Evolutionary conservation across 2,888 invertebrate species (phyloP), one percentile per base, ranked within the genome.

Genomic region (Drosophila nigritarsus): DNA sequence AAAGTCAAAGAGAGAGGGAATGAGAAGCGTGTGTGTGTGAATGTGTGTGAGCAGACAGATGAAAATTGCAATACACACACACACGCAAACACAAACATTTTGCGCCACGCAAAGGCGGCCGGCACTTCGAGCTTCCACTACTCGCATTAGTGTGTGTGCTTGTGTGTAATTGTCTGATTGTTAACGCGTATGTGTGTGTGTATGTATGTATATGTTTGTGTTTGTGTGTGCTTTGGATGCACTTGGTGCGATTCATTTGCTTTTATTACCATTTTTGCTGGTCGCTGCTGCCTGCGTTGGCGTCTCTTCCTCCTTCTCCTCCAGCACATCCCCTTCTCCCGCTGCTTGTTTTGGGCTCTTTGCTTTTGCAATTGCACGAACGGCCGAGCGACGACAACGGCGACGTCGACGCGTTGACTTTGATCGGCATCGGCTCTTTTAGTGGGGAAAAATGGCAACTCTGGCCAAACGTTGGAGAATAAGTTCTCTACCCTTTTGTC

Each of bases 401-500:
- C 66, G 59, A 60, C 62, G 45, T 65, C 81, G 66, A 50, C 53
- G 73, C 79, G 67, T 76, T 77, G 71, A 82, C 76, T 72, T 83
- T 77, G 78, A 83, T 80, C 80, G 80, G 78, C 80, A 63, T 74
- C 78, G 78, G 73, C 68, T 64, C 77, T 75, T 67, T 73, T 50
- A 27, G 55, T 66, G 60, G 54, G 30, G 30, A 67, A 72, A 71
- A 63, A 71, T 80, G 89, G 90, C 90, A 88, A 88, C 90, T 81
- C 86, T 87, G 89, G 75, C 64, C 62, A 72, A 75, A 75, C 81
- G 87, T 85, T 90, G 87, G 84, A 82, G 84, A 89, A 89, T 83
- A 89, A 90, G 88, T 90, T 92, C 90, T 91, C 91, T 92, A 92
- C 91, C 91, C 92, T 90, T 91, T 90, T 88, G 89, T 83, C 91